Base-by-base conservation (phyloP, 2,797 vertebrate species). In the Ataeniobius toweri region DNA sequence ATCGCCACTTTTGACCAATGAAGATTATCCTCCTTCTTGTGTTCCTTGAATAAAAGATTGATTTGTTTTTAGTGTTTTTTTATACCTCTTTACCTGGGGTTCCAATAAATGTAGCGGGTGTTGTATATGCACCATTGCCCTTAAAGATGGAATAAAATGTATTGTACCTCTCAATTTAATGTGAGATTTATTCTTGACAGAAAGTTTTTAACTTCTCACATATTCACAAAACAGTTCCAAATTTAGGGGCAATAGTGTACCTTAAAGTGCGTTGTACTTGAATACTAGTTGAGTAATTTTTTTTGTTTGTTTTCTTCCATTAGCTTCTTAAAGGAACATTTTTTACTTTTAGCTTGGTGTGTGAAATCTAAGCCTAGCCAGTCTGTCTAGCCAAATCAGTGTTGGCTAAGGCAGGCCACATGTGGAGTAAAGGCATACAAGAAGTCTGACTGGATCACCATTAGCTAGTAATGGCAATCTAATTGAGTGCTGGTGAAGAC, bases 401-500 rank as follows among this genome's bases (percentile, higher is more conserved):
- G 51, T 88, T 89, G 79, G 72, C 9, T 6, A 22, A 77, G 58
- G 28, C 0, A 22, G 68, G 63, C 87, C 89, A 88, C 91, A 86
- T 88, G 88, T 81, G 16, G 88, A 86, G 82, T 1, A 48, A 75
- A 79, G 53, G 76, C 74, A 36, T 71, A 73, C 53, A 80, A 79
- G 78, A 78, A 59, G 67, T 44, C 73, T 44, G 83, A 84, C 83
- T 80, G 80, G 67, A 74, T 83, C 84, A 80, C 86, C 82, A 89
- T 92, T 93, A 92, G 78, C 76, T 73, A 70, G 48, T 92, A 88
- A 93, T 92, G 83, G 85, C 24, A 3, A 46, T 77, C 81, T 93
- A 90, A 91, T 90, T 83, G 88, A 90, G 87, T 39, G 77, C 84
- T 87, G 85, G 91, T 89, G 84, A 83, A 86, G 86, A 80, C n/a